Conservation (phyloP, 1,140 invertebrate genomes). For the Drosophila mayri region DNA sequence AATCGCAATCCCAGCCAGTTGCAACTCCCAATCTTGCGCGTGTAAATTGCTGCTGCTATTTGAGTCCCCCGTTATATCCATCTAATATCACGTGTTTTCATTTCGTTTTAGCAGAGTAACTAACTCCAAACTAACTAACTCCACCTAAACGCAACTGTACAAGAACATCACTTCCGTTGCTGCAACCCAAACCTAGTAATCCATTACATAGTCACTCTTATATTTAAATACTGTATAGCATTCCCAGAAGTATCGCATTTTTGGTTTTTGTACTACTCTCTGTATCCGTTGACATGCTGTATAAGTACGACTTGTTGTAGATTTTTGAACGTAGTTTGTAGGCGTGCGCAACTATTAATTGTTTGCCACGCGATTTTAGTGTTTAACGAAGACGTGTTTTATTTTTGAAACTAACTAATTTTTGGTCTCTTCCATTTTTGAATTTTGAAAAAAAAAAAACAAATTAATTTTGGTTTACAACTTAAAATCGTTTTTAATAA, state of each 20-base stretch:
- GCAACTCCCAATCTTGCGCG: constrained; percentile 24
- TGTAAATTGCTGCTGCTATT: constrained; percentile 50
- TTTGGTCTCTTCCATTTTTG: constrained; percentile 79
- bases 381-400: constrained; percentile 4
- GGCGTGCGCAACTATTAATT: constrained; percentile 5
- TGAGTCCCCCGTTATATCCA: constrained; percentile 30
- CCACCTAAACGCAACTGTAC: constrained; percentile 44
- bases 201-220: constrained; percentile 14
- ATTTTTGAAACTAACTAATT: constrained; percentile 77
- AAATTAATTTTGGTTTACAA: constrained; percentile 26
- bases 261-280: constrained; percentile 53
- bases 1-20: constrained; percentile 49
- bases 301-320: constrained; percentile 19
- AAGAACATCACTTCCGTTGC: constrained; percentile 58
- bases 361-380: constrained; percentile 23
- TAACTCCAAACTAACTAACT: constrained; percentile 2
- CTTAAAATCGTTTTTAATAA: constrained; percentile 33
- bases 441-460: constrained; percentile 60
- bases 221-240: constrained; percentile 20
- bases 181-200: constrained; percentile 46
- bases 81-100: constrained; percentile 53
- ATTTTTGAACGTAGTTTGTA: constrained; percentile 38
- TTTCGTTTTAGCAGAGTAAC: constrained; percentile 67
- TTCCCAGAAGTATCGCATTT: constrained; percentile 33
- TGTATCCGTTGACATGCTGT: constrained; percentile 10